Base-by-base conservation (phyloP, 2,113 vertebrate species). In the Hypocryptadius cinnamomeus region DNA sequence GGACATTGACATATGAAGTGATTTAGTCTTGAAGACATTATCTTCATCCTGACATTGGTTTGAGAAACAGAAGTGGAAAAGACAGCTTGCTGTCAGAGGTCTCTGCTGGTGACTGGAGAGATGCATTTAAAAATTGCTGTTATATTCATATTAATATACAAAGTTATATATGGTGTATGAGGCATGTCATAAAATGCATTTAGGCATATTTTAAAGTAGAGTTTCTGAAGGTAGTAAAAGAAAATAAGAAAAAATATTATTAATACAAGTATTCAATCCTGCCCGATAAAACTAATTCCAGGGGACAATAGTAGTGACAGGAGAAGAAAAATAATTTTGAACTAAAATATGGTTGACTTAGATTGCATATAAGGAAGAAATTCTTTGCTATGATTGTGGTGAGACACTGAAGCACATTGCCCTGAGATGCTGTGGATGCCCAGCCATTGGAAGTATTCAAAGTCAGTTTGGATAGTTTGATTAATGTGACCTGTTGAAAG, bases 401-500 rank as follows among this genome's bases (percentile, higher is more conserved):
- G 19, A 73, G 31, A 65, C 35, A 24, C 15, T 27, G 44, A 27
- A 88, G 42, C 57, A 31, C 4, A 8, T 61, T 85, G 11, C 7
- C 6, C 44, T 72, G 53, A 27, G 45, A 70, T 9, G 1, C 2
- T 42, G 16, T 56, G 20, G n/a, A 40, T 48, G 16, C 4, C 13
- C 42, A 16, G 10, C 50, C 2, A 0, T 0, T 54, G 57, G 11
- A 44, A 48, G 6, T 19, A 9, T 54, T 44, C 21, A 63, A 23
- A 9, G 30, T 10, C 40, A 80, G 10, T 17, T 27, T 73, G 39
- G 10, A 54, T 20, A 33, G 2, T 64, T 80, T 54, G 28, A 63
- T 8, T 14, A 69, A 25, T 3, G 2, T 39, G 23, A 5, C 28
- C 33, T 69, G 7, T 7, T 79, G 18, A 20, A 44, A 66, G 28